Base-by-base conservation (phyloP, 23 tunicate genomes). In the Corella eumyota region DNA sequence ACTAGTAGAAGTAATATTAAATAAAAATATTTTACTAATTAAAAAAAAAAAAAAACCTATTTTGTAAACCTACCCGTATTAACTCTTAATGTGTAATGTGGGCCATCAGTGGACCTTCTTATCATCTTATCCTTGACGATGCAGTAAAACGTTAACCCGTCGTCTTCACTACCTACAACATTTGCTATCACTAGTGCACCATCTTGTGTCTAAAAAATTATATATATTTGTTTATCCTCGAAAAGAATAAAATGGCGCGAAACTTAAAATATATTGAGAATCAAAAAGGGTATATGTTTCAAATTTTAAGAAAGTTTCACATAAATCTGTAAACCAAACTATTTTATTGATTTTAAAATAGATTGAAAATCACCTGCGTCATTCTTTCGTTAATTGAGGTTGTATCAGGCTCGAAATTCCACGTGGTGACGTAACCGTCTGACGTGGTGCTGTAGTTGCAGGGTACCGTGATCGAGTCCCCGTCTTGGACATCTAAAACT, bases 161-260 rank as follows among this genome's bases (percentile, higher is more conserved):
- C 73, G 63, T 84, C 94, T 4, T 31, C 36, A 4, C 25, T 63
- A 28, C 54, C 75, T 6, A 63, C 45, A 2, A 77, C 67, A 29
- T 84, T 63, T 0, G 94, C 45, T 34, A 84, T 75, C 13, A 84
- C 62, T 46, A 84, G 36, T 1, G 47, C 49, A 1, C 94, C 83
- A 53, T 84, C 73, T 15, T 76, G 36, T 13, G 68, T 53, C 94
- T 84, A 57, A 0, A 67, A 64, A 32, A 63, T 51, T 7, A 51
- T n/a, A n/a, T n/a, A n/a, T n/a, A n/a, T n/a, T n/a, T n/a, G n/a
- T n/a, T n/a, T n/a, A n/a, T n/a, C n/a, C n/a, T n/a, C n/a, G n/a
- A n/a, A n/a, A n/a, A n/a, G n/a, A n/a, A n/a, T n/a, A n/a, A n/a
- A n/a, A n/a, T n/a, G n/a, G n/a, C n/a, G n/a, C n/a, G n/a, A n/a